Percentiles rank a stretch among this genome's conserved stretches.
These are phyloP conservation scores for Patella depressa DNA, from an alignment of 2,888 invertebrate genomes.

Conservation along the genomic window DNA sequence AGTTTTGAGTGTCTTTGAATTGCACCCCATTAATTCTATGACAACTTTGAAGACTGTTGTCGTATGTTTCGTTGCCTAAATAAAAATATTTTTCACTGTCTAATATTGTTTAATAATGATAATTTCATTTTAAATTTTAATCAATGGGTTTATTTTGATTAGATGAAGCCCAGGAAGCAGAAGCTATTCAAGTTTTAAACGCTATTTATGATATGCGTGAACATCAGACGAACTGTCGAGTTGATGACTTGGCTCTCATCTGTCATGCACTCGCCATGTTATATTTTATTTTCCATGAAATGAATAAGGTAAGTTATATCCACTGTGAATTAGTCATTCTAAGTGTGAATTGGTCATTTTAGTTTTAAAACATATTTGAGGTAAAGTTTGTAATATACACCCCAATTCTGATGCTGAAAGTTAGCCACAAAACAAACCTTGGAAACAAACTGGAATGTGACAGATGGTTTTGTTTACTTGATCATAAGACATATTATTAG, in stretches of 20 bases:
- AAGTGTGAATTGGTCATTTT: background rate
- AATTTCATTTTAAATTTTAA: too few species aligned
- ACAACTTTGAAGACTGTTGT: too few species aligned
- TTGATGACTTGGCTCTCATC: constrained; percentile 61
- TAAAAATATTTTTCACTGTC: too few species aligned
- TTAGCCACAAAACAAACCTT: background rate
- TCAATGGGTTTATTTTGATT: constrained; percentile 13
- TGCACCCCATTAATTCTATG: too few species aligned
- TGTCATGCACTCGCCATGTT: constrained; percentile 68
- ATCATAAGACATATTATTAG: too few species aligned
- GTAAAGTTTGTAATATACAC: background rate
- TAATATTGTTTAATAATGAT: too few species aligned
- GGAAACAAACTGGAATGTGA: too few species aligned
- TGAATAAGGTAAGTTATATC: constrained; percentile 57
- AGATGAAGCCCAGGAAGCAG: constrained; percentile 71
- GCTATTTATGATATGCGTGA: constrained; percentile 68
- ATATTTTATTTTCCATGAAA: constrained; percentile 65
- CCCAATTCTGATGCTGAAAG: background rate
- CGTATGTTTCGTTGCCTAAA: too few species aligned
- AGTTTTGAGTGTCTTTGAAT: too few species aligned
- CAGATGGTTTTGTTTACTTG: too few species aligned
- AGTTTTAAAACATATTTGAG: background rate
- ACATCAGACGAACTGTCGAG: constrained; percentile 57
- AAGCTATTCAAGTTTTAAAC: constrained; percentile 69
- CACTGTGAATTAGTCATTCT: background rate